Evolutionary conservation across 2,113 vertebrate genomes (phyloP), one percentile per base, ranked within the genome.

Genomic region (Glaucomys volans): DNA sequence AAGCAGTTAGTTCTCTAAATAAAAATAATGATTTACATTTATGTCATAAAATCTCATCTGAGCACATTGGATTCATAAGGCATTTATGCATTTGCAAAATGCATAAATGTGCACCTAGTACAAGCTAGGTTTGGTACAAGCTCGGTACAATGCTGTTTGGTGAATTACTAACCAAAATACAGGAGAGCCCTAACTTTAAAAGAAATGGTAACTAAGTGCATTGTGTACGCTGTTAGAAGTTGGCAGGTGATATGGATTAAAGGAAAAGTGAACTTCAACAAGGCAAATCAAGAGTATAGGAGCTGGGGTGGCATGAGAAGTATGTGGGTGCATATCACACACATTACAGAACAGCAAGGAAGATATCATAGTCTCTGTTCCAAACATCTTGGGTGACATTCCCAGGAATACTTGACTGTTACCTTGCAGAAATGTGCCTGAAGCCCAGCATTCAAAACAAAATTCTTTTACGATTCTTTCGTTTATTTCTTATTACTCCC

Each of bases 11-110:
- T 22, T 30, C 14, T 82, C 28, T 87, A 81, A 72, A 54, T 12
- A 59, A 94, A 81, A 71, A 37, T 57, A 96, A 67, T 35, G 10
- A 72, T 59, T 84, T 94, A 76, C 7, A 64, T 87, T 67, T 92
- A 83, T 20, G 26, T 30, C 54, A 32, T 5, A 50, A 18, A 32
- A 82, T 59, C 20, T 86, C 62, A 83, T 67, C 82, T 47, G 69
- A 90, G 14, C n/a, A 54, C 35, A 16, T 44, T 6, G 35, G 14
- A 40, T 42, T 80, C 4, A 74, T 44, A 85, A 88, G 50, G 28
- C 50, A 37, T 69, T 72, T 18, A 18, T 64, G 7, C n/a, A 87
- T 28, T 86, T 71, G 47, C 26, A 37, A 87, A 75, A 13, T 84
- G 59, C 72, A 30, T 83, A 64, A 94, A n/a, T n/a, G n/a, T n/a